Base-by-base conservation (phyloP, 2,797 vertebrate genomes). In the Sorex maritimensis region DNA sequence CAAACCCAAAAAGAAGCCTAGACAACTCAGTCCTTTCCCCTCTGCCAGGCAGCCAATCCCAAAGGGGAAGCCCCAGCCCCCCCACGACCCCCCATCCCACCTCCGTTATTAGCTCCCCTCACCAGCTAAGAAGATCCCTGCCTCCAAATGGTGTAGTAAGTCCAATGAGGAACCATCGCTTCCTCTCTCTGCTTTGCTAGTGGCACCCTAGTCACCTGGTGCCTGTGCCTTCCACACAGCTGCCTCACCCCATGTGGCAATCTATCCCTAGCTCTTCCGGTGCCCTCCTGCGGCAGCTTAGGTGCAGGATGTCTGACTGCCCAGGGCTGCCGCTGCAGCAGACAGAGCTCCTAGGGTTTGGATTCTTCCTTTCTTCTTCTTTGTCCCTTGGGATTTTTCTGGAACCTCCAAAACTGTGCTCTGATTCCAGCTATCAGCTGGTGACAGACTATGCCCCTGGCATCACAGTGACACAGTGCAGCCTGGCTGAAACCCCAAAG, bases 121-220 rank as follows among this genome's bases (percentile, higher is more conserved):
- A 68, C 12, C 30, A 68, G 19, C 65, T 71, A 58, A 78, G 41
- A 67, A 44, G 41, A 12, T 61, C 30, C 17, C 26, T 38, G n/a
- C 1, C 61, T 63, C 98, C 69, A 98, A 95, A 96, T 98, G 98
- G 86, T 98, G 98, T 73, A 98, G 95, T 92, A 99, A 98, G 75
- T 98, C 0, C 98, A 98, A 3, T 98, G 97, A 98, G 98, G 95
- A 98, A 98, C 13, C 98, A 97, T 6, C 74, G 97, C 5, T 98
- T 63, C 97, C 96, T 93, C 97, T 98, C 80, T 97, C 44, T 3
- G 97, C 97, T 52, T 93, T 52, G 12, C 95, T 46, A 14, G 86
- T 80, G 96, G 97, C 65, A 82, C 87, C 61, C 93, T 90, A 2
- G 91, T 78, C 75, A 78, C 88, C 85, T 75, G 72, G 67, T 0